Percentiles rank a stretch among this genome's conserved stretches.
Conservation (phyloP, 2,113 vertebrate species). For the Ochotona curzoniae region DNA sequence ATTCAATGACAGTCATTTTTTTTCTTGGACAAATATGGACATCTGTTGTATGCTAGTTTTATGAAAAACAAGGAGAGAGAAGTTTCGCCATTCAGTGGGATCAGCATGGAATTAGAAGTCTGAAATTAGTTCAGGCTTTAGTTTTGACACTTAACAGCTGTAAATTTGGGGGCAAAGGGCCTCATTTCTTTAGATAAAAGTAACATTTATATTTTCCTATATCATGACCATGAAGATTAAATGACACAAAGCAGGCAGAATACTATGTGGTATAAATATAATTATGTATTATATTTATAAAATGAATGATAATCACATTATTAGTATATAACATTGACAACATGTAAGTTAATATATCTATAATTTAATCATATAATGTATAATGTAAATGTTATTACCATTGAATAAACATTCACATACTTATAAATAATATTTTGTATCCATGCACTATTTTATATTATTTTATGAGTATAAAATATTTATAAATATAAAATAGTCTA, state of each 20-base stretch:
- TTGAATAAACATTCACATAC: no score
- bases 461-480: no score
- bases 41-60: background rate
- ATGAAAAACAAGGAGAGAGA: background rate
- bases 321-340: no score
- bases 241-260: background rate
- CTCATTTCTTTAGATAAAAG: conserved; percentile 1
- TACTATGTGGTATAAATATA: background rate
- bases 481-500: no score
- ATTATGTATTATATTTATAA: no score
- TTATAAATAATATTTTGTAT: no score
- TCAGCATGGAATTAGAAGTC: background rate
- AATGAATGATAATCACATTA: no score
- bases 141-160: background rate
- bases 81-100: background rate
- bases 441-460: no score
- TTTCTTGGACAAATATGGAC: background rate
- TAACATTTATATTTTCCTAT: background rate
- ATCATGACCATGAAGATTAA: background rate
- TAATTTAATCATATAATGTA: no score
- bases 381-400: no score
- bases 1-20: background rate
- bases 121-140: conserved; percentile 7
- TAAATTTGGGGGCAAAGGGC: background rate
- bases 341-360: no score